Evolutionary conservation across 2,888 invertebrate species (phyloP).

Genomic region (Nebria salina): DNA sequence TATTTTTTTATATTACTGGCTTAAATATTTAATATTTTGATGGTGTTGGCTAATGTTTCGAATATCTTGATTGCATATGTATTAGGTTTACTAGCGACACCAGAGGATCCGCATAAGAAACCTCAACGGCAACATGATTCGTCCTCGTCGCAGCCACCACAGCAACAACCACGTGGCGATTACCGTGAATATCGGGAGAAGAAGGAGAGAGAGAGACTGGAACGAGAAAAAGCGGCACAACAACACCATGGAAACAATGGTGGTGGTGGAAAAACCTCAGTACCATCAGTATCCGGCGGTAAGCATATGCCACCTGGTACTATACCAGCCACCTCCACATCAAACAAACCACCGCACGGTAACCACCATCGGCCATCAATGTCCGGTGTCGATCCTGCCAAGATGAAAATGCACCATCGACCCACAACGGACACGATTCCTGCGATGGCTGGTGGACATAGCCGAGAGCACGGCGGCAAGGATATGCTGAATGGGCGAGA

Average conservation of each 20-base stretch:
- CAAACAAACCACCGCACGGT: constrained; percentile 28
- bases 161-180: constrained; percentile 67
- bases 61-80: not conserved
- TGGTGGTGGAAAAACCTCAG: constrained; percentile 8
- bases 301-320: constrained; percentile 34
- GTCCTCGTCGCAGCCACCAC: constrained; percentile 60
- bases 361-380: constrained; percentile 47
- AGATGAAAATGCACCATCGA: constrained; percentile 50
- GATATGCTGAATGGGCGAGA: constrained; percentile 13
- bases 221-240: constrained; percentile 62
- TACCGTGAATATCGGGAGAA: constrained; percentile 73
- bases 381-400: constrained; percentile 48
- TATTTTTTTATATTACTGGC: not conserved
- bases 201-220: constrained; percentile 69
- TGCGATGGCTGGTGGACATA: constrained; percentile 48
- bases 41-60: not conserved
- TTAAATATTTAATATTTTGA: not conserved
- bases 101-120: constrained; percentile 56
- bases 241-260: constrained; percentile 49
- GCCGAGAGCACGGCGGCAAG: constrained; percentile 14
- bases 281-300: constrained; percentile 34
- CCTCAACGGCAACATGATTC: constrained; percentile 56
- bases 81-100: constrained; percentile 47
- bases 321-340: not conserved
- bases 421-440: constrained; percentile 51